Evolutionary conservation across 2,113 vertebrate species (phyloP).

Genomic region (Hucho hucho): DNA sequence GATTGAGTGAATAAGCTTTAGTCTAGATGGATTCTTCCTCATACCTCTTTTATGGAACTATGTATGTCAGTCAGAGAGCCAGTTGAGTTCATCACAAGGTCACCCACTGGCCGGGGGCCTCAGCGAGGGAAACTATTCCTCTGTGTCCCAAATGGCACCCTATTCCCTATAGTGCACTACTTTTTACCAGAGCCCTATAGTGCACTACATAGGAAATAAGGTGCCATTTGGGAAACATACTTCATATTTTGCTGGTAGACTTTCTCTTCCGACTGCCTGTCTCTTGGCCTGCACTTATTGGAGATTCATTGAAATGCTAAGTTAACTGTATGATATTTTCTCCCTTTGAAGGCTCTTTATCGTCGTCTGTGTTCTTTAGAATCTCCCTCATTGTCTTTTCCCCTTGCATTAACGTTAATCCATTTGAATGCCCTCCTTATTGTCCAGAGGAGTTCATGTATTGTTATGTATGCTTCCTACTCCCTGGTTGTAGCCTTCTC

Average conservation of each 20-base stretch:
- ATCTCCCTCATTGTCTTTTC: conserved; percentile 43
- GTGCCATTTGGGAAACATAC: no score
- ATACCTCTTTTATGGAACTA: conserved; percentile 35
- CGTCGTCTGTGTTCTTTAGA: conserved; percentile 39
- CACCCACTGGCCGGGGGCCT: conserved; percentile 26
- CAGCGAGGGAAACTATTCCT: conserved; percentile 16
- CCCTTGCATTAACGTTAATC: conserved; percentile 45
- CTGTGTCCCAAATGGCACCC: no score
- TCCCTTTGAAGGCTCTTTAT: conserved; percentile 42
- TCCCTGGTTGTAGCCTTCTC: conserved; percentile 11
- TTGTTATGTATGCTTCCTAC: conserved; percentile 43
- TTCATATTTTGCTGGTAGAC: conserved; percentile 6
- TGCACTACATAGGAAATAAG: no score
- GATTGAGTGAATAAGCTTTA: neutral
- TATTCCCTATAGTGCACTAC: no score
- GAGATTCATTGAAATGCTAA: conserved; percentile 64
- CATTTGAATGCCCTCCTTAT: conserved; percentile 37
- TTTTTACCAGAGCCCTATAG: no score
- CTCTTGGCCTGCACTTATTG: conserved; percentile 22
- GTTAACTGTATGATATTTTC: conserved; percentile 39
- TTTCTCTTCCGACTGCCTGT: conserved; percentile 17
- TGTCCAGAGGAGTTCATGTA: conserved; percentile 33
- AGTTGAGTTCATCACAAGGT: conserved; percentile 51
- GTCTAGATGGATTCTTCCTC: conserved; percentile 4
- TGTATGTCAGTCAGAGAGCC: conserved; percentile 46